Base-by-base conservation (phyloP, 2,113 vertebrate species). In the Platichthys stellatus region DNA sequence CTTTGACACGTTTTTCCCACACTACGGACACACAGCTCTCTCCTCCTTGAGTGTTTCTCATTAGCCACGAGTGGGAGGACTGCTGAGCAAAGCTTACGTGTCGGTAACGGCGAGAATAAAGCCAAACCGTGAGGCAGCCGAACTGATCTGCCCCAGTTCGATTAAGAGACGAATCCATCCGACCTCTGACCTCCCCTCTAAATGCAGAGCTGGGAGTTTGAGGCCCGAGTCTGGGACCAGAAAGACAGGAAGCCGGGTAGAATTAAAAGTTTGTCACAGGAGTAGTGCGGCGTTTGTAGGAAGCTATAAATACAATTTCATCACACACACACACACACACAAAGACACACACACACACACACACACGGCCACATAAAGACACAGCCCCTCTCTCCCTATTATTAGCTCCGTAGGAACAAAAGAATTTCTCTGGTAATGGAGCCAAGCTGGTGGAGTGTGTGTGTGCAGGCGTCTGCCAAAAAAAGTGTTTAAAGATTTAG, bases 321-420 rank as follows among this genome's bases (percentile, higher is more conserved):
- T 92, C 89, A 92, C 72, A 4, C 69, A 51, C 71, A 60, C 64
- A 78, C 73, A 84, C 43, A 71, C 70, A 9, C 69, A 45, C 71
- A 60, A 64, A 68, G 47, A 77, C 84, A 62, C 67, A 76, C 74
- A 54, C 74, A 82, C 59, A 83, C 45, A 75, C 64, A 69, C 59
- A 78, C 31, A 40, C 78, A 81, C 82, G 71, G 65, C 51, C 85
- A 87, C 77, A 83, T 77, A 82, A 74, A 79, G 70, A 86, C 85
- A 76, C 74, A 73, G 79, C 59, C 84, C 72, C n/a, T 69, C 68
- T 86, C 68, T 86, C 73, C 78, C 96, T 97, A 97, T 97, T 97
- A 95, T 97, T 98, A 98, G 96, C 94, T 70, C 91, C 43, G 90
- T 87, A 94, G 93, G 95, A 96, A 97, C 96, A 98, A 98, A 98